A percentile compares a stretch with the other conserved stretches of the same genome.
These are phyloP conservation scores for Clupea harengus DNA, from an alignment of 2,113 vertebrate species.

Conservation along the genomic window DNA sequence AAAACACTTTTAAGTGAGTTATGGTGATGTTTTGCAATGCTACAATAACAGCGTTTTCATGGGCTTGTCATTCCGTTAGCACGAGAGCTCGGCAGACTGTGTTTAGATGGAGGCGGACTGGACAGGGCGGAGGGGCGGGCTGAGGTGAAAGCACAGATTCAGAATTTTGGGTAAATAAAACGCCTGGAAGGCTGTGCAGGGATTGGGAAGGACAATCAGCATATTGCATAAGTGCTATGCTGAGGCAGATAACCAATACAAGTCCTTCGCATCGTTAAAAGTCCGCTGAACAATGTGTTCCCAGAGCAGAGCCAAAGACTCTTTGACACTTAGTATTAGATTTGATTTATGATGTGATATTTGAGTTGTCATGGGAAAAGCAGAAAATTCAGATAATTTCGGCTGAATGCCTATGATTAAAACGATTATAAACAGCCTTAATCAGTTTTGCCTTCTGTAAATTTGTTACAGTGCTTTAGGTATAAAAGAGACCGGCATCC, in stretches of 20 bases:
- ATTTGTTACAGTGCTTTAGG: too few species aligned
- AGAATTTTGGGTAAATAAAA: not conserved
- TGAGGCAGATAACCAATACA: not conserved
- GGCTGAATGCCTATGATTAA: too few species aligned
- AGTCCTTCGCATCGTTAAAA: not conserved
- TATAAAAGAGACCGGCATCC: too few species aligned
- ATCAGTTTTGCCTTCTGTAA: too few species aligned
- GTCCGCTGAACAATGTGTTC: not conserved
- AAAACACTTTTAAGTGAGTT: not conserved
- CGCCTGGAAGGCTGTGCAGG: not conserved
- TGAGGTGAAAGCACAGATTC: not conserved
- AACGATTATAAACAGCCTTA: too few species aligned
- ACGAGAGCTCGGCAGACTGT: not conserved
- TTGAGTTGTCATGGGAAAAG: not conserved
- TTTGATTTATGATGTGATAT: not conserved
- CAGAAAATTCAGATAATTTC: too few species aligned
- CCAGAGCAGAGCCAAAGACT: not conserved
- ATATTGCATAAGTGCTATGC: not conserved
- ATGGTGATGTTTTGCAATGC: not conserved
- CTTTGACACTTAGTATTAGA: not conserved
- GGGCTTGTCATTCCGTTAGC: conserved; percentile 11
- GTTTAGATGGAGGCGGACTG: not conserved
- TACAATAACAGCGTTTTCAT: not conserved
- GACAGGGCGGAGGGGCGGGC: not conserved
- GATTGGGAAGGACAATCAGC: not conserved